These are phyloP conservation scores for Trichomalopsis sarcophagae DNA, from an alignment of 1,140 invertebrate species.

Conservation along the genomic window DNA sequence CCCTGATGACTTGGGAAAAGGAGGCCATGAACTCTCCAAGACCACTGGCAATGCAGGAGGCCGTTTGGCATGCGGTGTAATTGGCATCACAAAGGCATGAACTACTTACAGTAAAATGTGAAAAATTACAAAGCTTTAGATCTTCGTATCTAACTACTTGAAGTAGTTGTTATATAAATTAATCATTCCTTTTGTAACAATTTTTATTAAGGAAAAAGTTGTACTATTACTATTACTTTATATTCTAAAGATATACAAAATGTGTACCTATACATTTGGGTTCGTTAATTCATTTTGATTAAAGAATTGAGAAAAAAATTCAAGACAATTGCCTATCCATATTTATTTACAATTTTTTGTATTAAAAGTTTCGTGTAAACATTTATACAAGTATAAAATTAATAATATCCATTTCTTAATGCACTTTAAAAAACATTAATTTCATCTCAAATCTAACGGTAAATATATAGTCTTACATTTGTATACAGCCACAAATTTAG, in stretches of 20 bases:
- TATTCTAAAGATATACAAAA: constrained; percentile 29
- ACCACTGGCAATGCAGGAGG: constrained; percentile 98
- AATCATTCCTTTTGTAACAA: constrained; percentile 39
- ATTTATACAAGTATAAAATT: constrained; percentile 29
- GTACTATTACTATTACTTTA: not conserved
- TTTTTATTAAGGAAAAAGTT: not conserved
- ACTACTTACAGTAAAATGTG: constrained; percentile 48
- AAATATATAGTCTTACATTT: constrained; percentile 14
- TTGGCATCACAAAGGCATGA: constrained; percentile 84
- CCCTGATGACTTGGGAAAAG: constrained; percentile 94
- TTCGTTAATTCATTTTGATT: constrained; percentile 28
- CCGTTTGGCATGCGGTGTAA: constrained; percentile 97
- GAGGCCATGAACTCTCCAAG: constrained; percentile 94
- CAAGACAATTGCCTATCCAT: not conserved
- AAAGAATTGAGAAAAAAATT: constrained; percentile 25
- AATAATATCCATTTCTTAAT: constrained; percentile 17
- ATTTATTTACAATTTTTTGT: constrained; percentile 5
- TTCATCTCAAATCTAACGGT: not conserved
- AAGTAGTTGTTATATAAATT: constrained; percentile 25
- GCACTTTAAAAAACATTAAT: constrained; percentile 3
- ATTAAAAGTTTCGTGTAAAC: constrained; percentile 17
- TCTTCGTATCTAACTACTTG: constrained; percentile 13
- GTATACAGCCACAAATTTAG: not conserved
- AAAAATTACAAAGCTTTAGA: constrained; percentile 18
- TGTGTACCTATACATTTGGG: not conserved